Base-by-base conservation (phyloP, 2,113 vertebrate species). In the Nothocercus julius region DNA sequence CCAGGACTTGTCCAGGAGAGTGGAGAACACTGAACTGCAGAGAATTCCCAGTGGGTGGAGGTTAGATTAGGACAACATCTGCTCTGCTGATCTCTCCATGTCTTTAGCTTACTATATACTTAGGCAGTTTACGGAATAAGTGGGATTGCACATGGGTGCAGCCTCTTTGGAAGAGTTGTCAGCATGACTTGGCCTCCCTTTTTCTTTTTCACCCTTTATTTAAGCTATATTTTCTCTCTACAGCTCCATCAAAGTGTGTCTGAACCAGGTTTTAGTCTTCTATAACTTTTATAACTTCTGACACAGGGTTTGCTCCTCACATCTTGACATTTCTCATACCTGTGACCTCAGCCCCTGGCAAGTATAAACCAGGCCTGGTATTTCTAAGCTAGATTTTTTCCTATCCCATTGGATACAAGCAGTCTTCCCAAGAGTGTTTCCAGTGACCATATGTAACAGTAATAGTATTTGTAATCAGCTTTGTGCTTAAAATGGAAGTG, bases 101-200 rank as follows among this genome's bases (percentile, higher is more conserved):
- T 9, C 53, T 85, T 59, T 54, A 34, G 25, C 49, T 85, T 54
- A 38, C 62, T 20, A 18, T 32, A 9, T 51, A 5, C 17, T 45
- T 1, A 3, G 22, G 20, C 0, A 2, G 6, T 49, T 80, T n/a
- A 49, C 0, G 1, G 77, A 19, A 36, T 40, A 20, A 69, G 16
- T 3, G 15, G 54, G 28, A 32, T 56, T 84, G 69, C 1, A 0
- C 15, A 44, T 25, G 17, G 53, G 56, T 74, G 14, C 4, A 30
- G 34, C 4, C 9, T 11, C 51, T 21, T 34, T 7, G n/a, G 70
- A n/a, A 42, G 18, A 0, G 0, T 17, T 16, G 11, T 7, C 42
- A 66, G 13, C 68, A 4, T 4, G 53, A 19, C 45, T 77, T 51
- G 74, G 3, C 74, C 74, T 62, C 45, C 15, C 6, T 3, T 25